phyloP scores from a whole-genome alignment of 2,888 invertebrate species.

The Epistrophe grossulariae region DNA sequence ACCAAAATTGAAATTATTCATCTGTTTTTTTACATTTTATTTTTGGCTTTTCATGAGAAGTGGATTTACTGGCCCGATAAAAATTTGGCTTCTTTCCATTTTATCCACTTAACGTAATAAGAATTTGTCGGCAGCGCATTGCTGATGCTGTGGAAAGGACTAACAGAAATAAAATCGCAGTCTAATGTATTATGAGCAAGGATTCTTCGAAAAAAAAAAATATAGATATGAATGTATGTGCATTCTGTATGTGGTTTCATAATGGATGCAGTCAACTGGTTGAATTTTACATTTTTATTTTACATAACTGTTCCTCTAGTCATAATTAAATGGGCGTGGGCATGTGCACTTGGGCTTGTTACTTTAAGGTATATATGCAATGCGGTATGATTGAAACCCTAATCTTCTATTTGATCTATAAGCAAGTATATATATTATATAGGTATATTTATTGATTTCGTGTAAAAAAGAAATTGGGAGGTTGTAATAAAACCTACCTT shows the following conservation, averaged over 20 bases:
- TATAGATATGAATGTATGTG: slow-evolving; percentile 19
- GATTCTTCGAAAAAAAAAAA: slow-evolving; percentile 25
- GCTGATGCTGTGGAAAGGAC: slow-evolving; percentile 15
- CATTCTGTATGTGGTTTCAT: slow-evolving; percentile 71
- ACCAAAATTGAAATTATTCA: slow-evolving; percentile 71
- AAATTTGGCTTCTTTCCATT: slow-evolving; percentile 80
- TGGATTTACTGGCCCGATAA: slow-evolving; percentile 78
- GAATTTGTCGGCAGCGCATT: slow-evolving; percentile 77
- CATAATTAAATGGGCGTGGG: slow-evolving; percentile 68
- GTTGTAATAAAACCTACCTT: background rate
- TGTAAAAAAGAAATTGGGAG: background rate
- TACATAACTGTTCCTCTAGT: slow-evolving; percentile 63
- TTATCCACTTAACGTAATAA: slow-evolving; percentile 81
- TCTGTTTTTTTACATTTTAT: slow-evolving; percentile 49
- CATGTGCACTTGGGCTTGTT: slow-evolving; percentile 45
- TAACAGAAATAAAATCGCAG: slow-evolving; percentile 18
- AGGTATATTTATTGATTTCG: background rate
- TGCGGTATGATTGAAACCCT: slow-evolving; percentile 37
- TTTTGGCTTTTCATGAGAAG: slow-evolving; percentile 73
- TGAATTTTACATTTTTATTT: slow-evolving; percentile 67
- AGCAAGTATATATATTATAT: too few species aligned
- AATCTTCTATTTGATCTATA: slow-evolving; percentile 7
- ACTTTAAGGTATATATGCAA: slow-evolving; percentile 16
- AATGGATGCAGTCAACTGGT: slow-evolving; percentile 75
- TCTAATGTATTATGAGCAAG: slow-evolving; percentile 33